Percentiles rank a stretch among this genome's conserved stretches.
Evolutionary conservation across 2,113 vertebrate genomes (phyloP).

Genomic region (Pleuronectes platessa): DNA sequence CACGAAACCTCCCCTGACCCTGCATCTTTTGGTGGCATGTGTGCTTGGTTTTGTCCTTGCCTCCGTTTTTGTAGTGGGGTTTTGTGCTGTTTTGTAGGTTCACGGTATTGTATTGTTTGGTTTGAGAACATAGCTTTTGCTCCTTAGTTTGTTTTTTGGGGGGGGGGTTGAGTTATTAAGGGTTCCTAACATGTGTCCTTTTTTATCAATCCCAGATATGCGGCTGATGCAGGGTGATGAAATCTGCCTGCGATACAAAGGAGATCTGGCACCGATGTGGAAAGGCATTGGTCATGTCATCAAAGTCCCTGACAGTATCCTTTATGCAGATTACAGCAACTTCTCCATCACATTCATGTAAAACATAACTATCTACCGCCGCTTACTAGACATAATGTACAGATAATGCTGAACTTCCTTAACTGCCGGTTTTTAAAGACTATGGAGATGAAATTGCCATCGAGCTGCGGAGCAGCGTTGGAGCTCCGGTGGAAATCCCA

Average conservation of each 20-base stretch:
- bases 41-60: constrained; percentile 39
- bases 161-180: background rate
- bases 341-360: background rate
- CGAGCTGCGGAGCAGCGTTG: constrained; percentile 95
- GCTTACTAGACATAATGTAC: background rate
- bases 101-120: constrained; percentile 35
- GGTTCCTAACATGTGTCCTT: background rate
- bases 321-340: constrained; percentile 59
- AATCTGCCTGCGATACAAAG: constrained; percentile 97
- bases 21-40: constrained; percentile 61
- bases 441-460: constrained; percentile 99
- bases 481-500: constrained; percentile 94
- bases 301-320: constrained; percentile 99
- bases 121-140: background rate
- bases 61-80: constrained; percentile 15
- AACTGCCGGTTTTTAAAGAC: constrained; percentile 84
- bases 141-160: constrained; percentile 3
- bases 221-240: constrained; percentile 98
- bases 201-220: constrained; percentile 87
- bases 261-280: constrained; percentile 94
- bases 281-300: constrained; percentile 98
- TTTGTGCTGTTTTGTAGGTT: constrained; percentile 15
- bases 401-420: constrained; percentile 75
- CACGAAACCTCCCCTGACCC: constrained; percentile 47
- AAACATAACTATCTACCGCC: background rate